Evolutionary conservation across 2,797 vertebrate genomes (phyloP).

Genomic region (Geotria australis): DNA sequence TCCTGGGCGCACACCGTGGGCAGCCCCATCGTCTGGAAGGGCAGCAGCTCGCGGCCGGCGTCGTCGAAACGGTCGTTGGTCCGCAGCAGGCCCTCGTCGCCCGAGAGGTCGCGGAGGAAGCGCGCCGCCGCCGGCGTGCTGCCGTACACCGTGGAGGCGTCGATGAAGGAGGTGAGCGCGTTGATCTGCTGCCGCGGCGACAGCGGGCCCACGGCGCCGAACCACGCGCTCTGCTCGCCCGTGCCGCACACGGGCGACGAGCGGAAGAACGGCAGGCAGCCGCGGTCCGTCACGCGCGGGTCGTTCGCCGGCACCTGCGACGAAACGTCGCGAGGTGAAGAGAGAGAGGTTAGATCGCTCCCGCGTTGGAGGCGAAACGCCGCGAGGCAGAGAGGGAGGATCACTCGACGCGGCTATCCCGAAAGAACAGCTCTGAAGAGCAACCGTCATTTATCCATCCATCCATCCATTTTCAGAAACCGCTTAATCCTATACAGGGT

Average conservation of each 20-base stretch:
- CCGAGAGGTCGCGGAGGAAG: constrained; percentile 27
- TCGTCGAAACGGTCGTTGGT: constrained; percentile 22
- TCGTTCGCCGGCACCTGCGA: constrained; percentile 18
- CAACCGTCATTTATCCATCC: too few relatives aligned
- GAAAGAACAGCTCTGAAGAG: too few relatives aligned
- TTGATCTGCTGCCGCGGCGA: constrained; percentile 51
- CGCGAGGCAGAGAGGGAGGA: too few relatives aligned
- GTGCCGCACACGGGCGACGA: constrained; percentile 26
- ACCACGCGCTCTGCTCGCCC: constrained; percentile 2
- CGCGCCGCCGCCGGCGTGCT: constrained; percentile 12
- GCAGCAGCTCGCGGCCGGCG: constrained; percentile 21
- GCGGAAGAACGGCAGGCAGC: constrained; percentile 50
- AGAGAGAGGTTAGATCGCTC: too few relatives aligned
- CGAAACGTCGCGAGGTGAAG: too few relatives aligned
- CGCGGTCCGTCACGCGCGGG: constrained; percentile 1
- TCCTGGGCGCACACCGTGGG: constrained; percentile 26
- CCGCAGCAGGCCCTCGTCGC: constrained; percentile 27
- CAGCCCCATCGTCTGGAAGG: constrained; percentile 10
- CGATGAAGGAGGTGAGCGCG: constrained; percentile 44
- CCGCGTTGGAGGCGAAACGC: too few relatives aligned
- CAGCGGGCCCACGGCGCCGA: constrained; percentile 7
- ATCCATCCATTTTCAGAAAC: too few relatives aligned
- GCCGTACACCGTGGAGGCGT: constrained; percentile 59
- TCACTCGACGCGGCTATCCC: too few relatives aligned
- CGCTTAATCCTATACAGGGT: too few relatives aligned